Conservation (phyloP, 2,113 vertebrate species). For the Megaptera novaeangliae region DNA sequence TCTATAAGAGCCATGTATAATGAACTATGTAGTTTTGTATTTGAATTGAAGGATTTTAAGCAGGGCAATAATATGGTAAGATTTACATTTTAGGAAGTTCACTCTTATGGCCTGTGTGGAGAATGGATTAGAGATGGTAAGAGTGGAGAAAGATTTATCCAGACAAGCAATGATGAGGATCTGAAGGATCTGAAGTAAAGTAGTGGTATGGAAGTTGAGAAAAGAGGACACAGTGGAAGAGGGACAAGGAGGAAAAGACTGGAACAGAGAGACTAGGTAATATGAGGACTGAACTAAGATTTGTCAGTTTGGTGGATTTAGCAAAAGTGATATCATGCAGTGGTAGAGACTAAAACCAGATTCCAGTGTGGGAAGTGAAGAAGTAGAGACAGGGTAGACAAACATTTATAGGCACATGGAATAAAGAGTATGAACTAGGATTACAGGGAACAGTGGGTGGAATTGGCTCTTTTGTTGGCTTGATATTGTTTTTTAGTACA, state of each 20-base stretch:
- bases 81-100: conserved; percentile 18
- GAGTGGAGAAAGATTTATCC: background rate
- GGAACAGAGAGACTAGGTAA: background rate
- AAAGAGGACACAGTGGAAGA: background rate
- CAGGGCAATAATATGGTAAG: background rate
- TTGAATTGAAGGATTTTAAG: conserved; percentile 19
- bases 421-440: background rate
- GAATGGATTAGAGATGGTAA: background rate
- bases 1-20: background rate
- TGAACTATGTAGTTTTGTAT: background rate
- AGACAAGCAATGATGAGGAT: background rate
- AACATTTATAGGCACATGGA: background rate
- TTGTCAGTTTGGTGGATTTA: background rate
- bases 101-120: background rate
- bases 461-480: background rate
- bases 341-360: background rate
- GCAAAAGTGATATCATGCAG: background rate
- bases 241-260: background rate
- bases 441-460: background rate
- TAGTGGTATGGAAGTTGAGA: background rate
- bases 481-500: background rate
- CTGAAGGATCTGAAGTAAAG: background rate
- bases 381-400: background rate
- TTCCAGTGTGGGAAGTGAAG: conserved; percentile 12
- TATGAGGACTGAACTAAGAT: background rate